A percentile compares a stretch with the other conserved stretches of the same genome.
phyloP scores from a whole-genome alignment of 92 coral and sea anemone genomes.

The Epizoanthus illoricatus region DNA sequence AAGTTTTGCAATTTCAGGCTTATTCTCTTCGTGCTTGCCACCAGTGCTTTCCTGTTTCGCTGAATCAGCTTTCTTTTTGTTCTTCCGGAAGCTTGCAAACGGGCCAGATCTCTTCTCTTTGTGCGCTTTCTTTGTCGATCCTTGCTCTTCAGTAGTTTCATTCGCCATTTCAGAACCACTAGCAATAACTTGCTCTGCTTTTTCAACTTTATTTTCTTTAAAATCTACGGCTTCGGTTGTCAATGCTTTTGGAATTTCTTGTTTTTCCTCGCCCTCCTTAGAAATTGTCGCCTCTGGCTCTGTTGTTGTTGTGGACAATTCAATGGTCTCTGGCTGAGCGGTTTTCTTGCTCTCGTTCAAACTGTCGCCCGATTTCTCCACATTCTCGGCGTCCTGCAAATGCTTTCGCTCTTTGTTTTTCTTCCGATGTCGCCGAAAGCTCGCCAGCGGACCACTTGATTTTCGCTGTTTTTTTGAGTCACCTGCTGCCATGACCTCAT shows the following conservation, averaged over 20 bases:
- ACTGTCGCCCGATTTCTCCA: background rate
- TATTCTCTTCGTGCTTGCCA: background rate
- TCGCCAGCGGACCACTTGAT: slow-evolving; percentile 26
- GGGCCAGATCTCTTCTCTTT: slow-evolving; percentile 22
- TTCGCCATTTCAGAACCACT: slow-evolving; percentile 20
- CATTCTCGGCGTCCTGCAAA: background rate
- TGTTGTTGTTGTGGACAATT: background rate
- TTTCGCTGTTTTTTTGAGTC: slow-evolving; percentile 37
- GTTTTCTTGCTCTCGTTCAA: slow-evolving; percentile 12
- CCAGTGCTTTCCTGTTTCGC: slow-evolving; percentile 7
- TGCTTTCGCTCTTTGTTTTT: slow-evolving; percentile 13
- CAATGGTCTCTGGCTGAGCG: background rate
- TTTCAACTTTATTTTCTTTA: background rate
- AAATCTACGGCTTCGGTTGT: background rate
- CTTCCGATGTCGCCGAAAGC: slow-evolving; percentile 29
- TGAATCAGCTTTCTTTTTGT: slow-evolving; percentile 26
- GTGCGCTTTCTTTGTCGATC: background rate
- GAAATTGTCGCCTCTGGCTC: background rate
- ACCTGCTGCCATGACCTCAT: slow-evolving; percentile 33
- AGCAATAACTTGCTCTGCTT: background rate
- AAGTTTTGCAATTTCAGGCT: background rate
- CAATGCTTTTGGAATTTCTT: background rate
- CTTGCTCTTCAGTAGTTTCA: slow-evolving; percentile 8
- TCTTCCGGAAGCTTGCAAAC: slow-evolving; percentile 34
- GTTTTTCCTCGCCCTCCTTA: background rate